phyloP scores from a whole-genome alignment of 2,888 invertebrate species.

The Agriopis marginaria region DNA sequence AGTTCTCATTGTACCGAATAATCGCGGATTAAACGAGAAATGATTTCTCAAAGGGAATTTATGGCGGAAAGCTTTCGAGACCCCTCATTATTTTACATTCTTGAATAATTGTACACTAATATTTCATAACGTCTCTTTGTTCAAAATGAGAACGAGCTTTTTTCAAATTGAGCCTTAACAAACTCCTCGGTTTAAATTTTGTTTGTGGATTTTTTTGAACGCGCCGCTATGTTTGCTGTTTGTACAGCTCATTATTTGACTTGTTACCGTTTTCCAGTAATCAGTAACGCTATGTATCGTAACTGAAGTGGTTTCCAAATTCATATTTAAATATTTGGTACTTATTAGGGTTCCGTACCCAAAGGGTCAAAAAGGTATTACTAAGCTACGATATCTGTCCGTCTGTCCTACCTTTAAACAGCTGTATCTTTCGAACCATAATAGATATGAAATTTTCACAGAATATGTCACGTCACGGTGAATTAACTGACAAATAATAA shows the following conservation, averaged over 20 bases:
- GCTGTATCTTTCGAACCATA: too few species aligned
- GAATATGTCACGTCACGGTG: too few species aligned
- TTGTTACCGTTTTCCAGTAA: neutral
- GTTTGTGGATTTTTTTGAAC: neutral
- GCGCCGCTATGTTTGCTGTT: neutral
- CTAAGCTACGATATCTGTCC: too few species aligned
- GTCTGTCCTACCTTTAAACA: too few species aligned
- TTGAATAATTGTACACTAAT: conserved; percentile 40
- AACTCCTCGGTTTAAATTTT: conserved; percentile 14
- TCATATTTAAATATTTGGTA: too few species aligned
- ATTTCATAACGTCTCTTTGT: conserved; percentile 39
- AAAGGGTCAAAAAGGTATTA: too few species aligned
- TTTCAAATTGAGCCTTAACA: conserved; percentile 23
- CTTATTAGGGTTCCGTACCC: too few species aligned
- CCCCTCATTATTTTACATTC: conserved; percentile 40
- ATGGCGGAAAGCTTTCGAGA: conserved; percentile 34
- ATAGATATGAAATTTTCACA: too few species aligned
- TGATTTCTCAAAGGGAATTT: conserved; percentile 51
- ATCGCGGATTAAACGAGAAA: conserved; percentile 57
- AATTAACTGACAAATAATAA: too few species aligned
- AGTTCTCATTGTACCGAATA: conserved; percentile 50
- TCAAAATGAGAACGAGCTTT: conserved; percentile 18
- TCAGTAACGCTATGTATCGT: neutral
- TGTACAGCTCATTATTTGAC: neutral
- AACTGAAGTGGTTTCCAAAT: neutral